phyloP scores from a whole-genome alignment of 2,888 invertebrate genomes.

The Ophion ventricosus region DNA sequence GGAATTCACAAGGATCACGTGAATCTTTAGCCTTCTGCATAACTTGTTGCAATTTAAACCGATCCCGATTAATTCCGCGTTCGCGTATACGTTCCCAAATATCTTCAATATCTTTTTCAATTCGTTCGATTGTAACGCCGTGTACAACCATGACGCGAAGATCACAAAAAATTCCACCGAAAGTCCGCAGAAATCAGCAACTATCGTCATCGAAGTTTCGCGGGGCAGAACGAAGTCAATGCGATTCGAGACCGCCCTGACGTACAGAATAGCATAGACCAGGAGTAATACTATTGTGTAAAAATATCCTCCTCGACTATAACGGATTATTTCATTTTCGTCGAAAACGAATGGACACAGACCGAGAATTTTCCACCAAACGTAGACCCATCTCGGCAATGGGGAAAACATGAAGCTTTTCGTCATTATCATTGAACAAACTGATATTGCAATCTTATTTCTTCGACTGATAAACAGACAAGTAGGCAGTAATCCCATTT shows the following conservation, averaged over 20 bases:
- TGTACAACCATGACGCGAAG: slow-evolving; percentile 37
- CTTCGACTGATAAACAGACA: no score
- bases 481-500: no score
- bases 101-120: slow-evolving; percentile 23
- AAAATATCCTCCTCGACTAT: no score
- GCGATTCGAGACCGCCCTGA: slow-evolving; percentile 28
- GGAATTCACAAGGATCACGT: slow-evolving; percentile 25
- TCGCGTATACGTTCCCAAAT: slow-evolving; percentile 16
- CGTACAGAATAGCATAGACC: slow-evolving; percentile 16
- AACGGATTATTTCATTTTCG: slow-evolving; percentile 20
- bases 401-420: neutral
- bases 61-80: slow-evolving; percentile 9
- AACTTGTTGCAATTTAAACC: slow-evolving; percentile 9
- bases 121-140: slow-evolving; percentile 14
- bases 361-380: slow-evolving; percentile 63
- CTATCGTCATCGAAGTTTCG: slow-evolving; percentile 50
- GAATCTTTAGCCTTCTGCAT: slow-evolving; percentile 3
- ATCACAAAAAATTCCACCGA: slow-evolving; percentile 56
- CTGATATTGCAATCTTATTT: neutral
- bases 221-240: slow-evolving; percentile 21
- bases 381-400: slow-evolving; percentile 7
- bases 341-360: slow-evolving; percentile 57
- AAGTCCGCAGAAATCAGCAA: slow-evolving; percentile 49
- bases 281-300: slow-evolving; percentile 51
- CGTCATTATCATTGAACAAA: neutral